These are phyloP conservation scores for Lamellibrachia luymesi DNA, from an alignment of 1,140 invertebrate genomes.

Conservation along the genomic window DNA sequence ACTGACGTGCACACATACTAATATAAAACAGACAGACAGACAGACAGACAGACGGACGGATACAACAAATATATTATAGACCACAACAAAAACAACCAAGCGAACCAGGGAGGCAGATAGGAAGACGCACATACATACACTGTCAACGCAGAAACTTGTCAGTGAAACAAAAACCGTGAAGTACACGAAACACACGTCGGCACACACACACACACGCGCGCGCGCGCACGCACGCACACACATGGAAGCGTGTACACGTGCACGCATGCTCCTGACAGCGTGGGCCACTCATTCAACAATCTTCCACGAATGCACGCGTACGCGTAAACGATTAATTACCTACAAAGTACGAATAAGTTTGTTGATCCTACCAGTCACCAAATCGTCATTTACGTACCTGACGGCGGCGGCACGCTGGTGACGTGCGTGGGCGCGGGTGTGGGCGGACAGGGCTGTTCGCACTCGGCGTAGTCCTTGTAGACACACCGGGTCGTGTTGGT, in stretches of 20 bases:
- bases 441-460: not conserved
- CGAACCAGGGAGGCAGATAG: too few species aligned
- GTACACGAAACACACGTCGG: too few species aligned
- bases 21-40: too few species aligned
- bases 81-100: too few species aligned
- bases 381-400: not conserved
- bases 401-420: not conserved
- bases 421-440: not conserved
- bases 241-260: not conserved
- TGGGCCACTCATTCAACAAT: not conserved
- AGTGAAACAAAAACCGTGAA: too few species aligned
- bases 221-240: constrained; percentile 3
- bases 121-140: too few species aligned
- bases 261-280: not conserved
- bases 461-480: not conserved
- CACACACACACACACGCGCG: not conserved
- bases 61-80: too few species aligned
- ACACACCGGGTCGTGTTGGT: not conserved
- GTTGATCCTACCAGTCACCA: not conserved
- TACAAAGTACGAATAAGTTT: not conserved
- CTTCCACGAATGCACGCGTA: not conserved
- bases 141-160: too few species aligned
- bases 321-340: not conserved
- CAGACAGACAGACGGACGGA: too few species aligned
- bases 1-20: too few species aligned